phyloP scores from a whole-genome alignment of 2,797 vertebrate genomes.

The Alfaro cultratus region DNA sequence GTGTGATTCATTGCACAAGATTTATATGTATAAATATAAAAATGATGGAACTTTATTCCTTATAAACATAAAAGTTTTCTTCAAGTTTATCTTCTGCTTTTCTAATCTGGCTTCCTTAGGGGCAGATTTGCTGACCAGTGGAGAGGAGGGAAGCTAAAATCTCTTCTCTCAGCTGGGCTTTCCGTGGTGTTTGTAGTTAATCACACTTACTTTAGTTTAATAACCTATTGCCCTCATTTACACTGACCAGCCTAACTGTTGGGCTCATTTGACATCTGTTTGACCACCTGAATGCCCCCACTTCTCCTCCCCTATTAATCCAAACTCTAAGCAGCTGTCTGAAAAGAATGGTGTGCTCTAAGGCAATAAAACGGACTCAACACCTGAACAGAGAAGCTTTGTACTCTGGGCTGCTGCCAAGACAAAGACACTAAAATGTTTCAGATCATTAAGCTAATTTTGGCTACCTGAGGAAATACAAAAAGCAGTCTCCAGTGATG shows the following conservation, averaged over 20 bases:
- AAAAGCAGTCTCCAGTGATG: background rate
- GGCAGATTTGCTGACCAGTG: background rate
- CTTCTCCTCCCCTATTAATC: background rate
- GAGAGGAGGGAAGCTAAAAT: conserved; percentile 4
- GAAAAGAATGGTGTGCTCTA: background rate
- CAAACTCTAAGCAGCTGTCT: background rate
- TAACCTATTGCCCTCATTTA: background rate
- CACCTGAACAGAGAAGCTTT: background rate
- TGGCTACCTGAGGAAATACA: background rate
- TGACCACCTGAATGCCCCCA: background rate
- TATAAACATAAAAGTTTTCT: background rate
- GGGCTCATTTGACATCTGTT: conserved; percentile 4
- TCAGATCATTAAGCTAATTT: background rate
- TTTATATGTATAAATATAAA: background rate
- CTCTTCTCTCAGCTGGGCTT: background rate
- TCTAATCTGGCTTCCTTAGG: background rate
- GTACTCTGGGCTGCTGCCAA: conserved; percentile 10
- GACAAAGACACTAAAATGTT: conserved; percentile 23
- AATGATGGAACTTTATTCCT: background rate
- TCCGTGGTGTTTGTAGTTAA: background rate
- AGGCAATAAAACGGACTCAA: background rate
- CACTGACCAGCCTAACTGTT: conserved; percentile 10
- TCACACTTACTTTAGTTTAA: conserved; percentile 1
- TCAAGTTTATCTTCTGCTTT: background rate
- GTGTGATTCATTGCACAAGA: background rate